Evolutionary conservation across 2,797 vertebrate genomes (phyloP).

Genomic region (Coluber constrictor): DNA sequence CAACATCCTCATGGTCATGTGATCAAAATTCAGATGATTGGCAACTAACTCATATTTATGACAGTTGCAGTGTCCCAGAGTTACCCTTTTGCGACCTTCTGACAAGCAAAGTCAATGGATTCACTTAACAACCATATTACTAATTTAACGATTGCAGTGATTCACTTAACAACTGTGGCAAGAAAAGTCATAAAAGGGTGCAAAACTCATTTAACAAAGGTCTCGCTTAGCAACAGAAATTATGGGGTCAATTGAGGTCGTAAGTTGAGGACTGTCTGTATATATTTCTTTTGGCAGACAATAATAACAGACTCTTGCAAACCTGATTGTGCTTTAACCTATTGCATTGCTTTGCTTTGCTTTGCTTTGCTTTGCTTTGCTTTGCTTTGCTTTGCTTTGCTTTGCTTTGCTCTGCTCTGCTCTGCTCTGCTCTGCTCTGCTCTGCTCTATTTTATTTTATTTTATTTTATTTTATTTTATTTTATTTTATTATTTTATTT

Average conservation of each 20-base stretch:
- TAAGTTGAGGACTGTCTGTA: neutral
- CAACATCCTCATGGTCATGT: too few species aligned
- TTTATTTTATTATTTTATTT: too few species aligned
- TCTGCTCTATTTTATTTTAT: too few species aligned
- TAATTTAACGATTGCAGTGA: neutral
- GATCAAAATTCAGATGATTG: neutral
- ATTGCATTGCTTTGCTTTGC: too few species aligned
- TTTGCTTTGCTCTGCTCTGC: neutral
- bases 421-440: too few species aligned
- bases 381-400: neutral
- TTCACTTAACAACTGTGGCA: neutral
- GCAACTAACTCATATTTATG: neutral
- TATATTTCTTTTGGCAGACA: neutral
- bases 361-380: too few species aligned
- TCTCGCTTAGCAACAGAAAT: too few species aligned
- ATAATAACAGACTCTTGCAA: neutral
- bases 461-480: too few species aligned
- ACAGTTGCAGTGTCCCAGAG: neutral
- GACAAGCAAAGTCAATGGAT: neutral
- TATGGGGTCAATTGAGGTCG: neutral
- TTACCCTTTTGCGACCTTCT: neutral
- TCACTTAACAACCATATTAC: neutral
- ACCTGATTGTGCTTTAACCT: neutral
- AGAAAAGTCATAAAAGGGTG: too few species aligned
- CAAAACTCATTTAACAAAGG: too few species aligned